Base-by-base conservation (phyloP, 2,888 invertebrate species). In the Drosophila lacicola region DNA sequence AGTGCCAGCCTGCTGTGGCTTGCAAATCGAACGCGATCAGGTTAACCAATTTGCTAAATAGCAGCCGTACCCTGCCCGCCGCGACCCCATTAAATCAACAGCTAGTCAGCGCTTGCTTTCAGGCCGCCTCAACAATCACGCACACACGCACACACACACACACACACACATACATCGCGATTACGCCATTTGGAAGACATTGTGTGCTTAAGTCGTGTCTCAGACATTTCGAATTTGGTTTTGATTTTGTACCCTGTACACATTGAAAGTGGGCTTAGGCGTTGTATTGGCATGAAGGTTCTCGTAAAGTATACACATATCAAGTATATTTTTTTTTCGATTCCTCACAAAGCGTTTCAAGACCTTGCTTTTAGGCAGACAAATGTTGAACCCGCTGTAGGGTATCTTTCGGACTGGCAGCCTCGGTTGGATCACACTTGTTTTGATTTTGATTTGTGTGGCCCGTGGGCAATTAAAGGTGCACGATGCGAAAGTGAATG, bases 401-500 rank as follows among this genome's bases (percentile, higher is more conserved):
- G 17, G 55, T 37, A 36, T 55, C 25, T 5, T 1, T 14, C 2
- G 3, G 44, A 9, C 44, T 21, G 3, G 0, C 10, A 1, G 1
- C 9, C 13, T 3, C 4, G 10, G 17, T 5, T 0, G 4, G 41
- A 17, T 0, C 41, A 11, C 13, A 3, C 13, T 8, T 10, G 44
- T 42, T 34, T 45, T 29, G 11, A 44, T 47, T 68, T 70, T 34
- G 56, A 65, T 57, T 45, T 58, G 42, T 49, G 42, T 79, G 79
- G 78, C 84, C 84, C 79, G 71, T 68, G 76, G 84, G 82, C 87
- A 83, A 87, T 87, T 87, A 84, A 83, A 74, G 76, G 54, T 81
- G 82, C 82, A 82, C 84, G 84, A 79, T 74, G 78, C 74, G 82
- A 81, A 83, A 87, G 87, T 84, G 87, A 83, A 83, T 87, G 87